A percentile compares a stretch with the other conserved stretches of the same genome.
phyloP scores from a whole-genome alignment of 2,888 invertebrate species.

The Odontomyia ornata region DNA sequence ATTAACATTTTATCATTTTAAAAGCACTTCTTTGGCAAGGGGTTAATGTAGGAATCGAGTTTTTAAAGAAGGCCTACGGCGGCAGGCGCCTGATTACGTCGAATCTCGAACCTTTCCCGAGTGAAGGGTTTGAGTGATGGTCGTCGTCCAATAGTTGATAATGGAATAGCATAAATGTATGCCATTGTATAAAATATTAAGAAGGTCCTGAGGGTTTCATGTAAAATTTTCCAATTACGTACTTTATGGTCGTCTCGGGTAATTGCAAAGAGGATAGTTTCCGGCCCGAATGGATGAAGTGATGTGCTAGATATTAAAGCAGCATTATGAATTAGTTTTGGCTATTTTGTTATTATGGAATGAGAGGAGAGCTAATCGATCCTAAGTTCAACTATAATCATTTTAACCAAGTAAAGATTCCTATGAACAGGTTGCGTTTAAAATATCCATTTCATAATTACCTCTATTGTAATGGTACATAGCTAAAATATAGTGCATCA shows the following conservation, averaged over 20 bases:
- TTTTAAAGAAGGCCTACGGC: constrained; percentile 48
- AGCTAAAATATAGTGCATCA: no score
- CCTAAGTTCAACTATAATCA: no score
- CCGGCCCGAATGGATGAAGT: neutral
- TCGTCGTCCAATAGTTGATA: neutral
- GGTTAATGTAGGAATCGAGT: constrained; percentile 50
- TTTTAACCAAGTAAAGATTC: no score
- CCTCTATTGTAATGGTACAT: no score
- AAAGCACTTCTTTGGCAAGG: constrained; percentile 49
- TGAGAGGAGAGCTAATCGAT: no score
- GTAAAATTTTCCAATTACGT: constrained; percentile 23
- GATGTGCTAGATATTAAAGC: neutral
- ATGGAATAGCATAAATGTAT: constrained; percentile 16
- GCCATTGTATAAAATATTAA: constrained; percentile 29
- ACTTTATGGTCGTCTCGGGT: constrained; percentile 16
- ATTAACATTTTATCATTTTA: constrained; percentile 54
- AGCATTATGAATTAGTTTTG: no score
- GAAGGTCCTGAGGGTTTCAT: constrained; percentile 27
- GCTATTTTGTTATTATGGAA: no score
- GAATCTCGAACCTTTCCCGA: neutral
- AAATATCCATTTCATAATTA: no score
- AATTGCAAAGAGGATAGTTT: constrained; percentile 10
- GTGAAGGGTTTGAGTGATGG: neutral
- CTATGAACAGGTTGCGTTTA: no score
- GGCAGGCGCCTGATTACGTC: constrained; percentile 3